These are phyloP conservation scores for Bugula neritina DNA, from an alignment of 2,888 invertebrate genomes.

Conservation along the genomic window DNA sequence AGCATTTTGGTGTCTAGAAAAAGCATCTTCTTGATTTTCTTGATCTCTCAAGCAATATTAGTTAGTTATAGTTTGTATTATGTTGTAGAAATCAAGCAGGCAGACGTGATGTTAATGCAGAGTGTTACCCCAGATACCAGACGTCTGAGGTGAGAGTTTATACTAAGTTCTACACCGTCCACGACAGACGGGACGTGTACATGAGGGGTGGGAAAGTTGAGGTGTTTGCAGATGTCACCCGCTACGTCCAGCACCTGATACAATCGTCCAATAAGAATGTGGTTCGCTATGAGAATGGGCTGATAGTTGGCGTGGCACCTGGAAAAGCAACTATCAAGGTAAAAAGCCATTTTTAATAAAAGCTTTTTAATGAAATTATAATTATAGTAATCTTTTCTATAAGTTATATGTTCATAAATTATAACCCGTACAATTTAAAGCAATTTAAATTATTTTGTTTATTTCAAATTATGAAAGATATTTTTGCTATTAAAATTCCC, in stretches of 20 bases:
- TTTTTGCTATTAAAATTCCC: too few species aligned
- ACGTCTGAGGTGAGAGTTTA: background rate
- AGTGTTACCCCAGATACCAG: conserved; percentile 10
- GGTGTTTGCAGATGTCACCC: conserved; percentile 18
- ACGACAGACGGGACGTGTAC: conserved; percentile 9
- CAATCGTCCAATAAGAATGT: conserved; percentile 2
- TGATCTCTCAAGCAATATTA: too few species aligned
- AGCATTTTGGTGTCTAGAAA: too few species aligned
- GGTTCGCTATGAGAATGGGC: background rate
- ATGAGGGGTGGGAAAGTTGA: conserved; percentile 25
- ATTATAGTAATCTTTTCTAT: too few species aligned
- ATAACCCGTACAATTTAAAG: too few species aligned
- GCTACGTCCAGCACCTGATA: conserved; percentile 4
- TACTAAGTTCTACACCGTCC: conserved; percentile 10
- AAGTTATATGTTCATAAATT: too few species aligned
- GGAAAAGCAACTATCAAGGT: conserved; percentile 12
- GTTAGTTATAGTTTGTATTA: background rate
- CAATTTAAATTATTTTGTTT: too few species aligned
- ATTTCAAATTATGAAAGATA: too few species aligned
- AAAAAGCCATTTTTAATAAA: too few species aligned
- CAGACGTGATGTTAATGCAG: background rate
- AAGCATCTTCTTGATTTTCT: too few species aligned
- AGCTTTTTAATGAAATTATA: too few species aligned
- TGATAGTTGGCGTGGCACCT: background rate
- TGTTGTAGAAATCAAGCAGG: background rate